Conservation (phyloP, 2,113 vertebrate genomes). For the Scopus umbretta region DNA sequence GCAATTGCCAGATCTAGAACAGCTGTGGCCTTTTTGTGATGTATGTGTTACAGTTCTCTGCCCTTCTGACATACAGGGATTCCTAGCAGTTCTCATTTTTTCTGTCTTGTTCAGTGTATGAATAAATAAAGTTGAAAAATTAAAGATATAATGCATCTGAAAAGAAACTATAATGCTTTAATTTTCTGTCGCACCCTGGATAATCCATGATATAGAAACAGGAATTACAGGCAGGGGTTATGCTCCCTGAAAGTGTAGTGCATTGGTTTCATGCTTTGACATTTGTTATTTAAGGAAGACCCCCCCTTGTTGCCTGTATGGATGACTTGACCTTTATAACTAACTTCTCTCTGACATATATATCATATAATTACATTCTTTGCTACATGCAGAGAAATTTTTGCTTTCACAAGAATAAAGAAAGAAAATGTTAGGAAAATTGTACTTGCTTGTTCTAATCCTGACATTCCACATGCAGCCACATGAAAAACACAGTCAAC, state of each 20-base stretch:
- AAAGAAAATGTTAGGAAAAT: not conserved
- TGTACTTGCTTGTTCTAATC: conserved; percentile 84
- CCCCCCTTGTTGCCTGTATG: not conserved
- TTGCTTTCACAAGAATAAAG: not conserved
- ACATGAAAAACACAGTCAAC: conserved; percentile 90
- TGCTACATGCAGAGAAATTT: not conserved
- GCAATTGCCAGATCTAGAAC: not conserved
- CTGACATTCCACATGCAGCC: conserved; percentile 90
- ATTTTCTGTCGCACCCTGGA: not conserved
- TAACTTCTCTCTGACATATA: not conserved
- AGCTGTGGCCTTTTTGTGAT: not conserved
- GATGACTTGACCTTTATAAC: not conserved
- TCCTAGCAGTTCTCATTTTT: not conserved
- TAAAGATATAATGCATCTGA: not conserved
- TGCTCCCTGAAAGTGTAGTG: not conserved
- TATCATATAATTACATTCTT: not conserved
- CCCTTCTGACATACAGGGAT: not conserved
- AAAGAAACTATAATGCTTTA: not conserved
- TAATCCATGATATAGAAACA: not conserved
- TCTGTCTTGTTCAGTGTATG: not conserved
- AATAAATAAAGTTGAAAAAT: not conserved
- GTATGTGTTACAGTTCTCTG: not conserved
- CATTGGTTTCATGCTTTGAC: not conserved
- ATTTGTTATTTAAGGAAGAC: not conserved
- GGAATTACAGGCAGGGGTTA: not conserved